Evolutionary conservation across 2,888 invertebrate species (phyloP).

Genomic region (Bibio marci): DNA sequence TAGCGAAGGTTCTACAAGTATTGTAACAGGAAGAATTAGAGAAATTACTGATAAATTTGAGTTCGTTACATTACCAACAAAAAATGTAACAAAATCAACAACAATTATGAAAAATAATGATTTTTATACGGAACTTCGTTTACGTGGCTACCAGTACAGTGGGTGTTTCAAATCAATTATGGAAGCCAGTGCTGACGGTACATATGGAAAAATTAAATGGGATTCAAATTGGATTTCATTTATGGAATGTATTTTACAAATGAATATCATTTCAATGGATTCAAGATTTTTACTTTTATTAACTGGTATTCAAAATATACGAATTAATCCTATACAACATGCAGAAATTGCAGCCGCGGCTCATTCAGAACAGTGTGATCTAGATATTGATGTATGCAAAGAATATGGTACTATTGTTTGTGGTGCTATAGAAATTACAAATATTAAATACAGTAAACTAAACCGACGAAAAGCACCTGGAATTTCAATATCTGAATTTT

Average conservation of each 20-base stretch:
- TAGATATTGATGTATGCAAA: slow-evolving; percentile 17
- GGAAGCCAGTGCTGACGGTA: slow-evolving; percentile 22
- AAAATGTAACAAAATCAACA: slow-evolving; percentile 17
- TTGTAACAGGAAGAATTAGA: slow-evolving; percentile 52
- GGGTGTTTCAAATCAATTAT: slow-evolving; percentile 21
- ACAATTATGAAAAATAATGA: slow-evolving; percentile 43
- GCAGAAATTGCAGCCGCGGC: too few relatives aligned
- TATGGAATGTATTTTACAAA: slow-evolving; percentile 78
- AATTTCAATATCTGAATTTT: slow-evolving; percentile 61
- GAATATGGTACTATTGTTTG: slow-evolving; percentile 31
- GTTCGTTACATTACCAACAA: slow-evolving; percentile 6
- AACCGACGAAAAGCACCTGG: slow-evolving; percentile 47
- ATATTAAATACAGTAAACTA: slow-evolving; percentile 53
- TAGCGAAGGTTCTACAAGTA: slow-evolving; percentile 47
- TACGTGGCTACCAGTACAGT: slow-evolving; percentile 50
- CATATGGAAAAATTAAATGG: slow-evolving; percentile 37
- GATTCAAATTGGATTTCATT: slow-evolving; percentile 80
- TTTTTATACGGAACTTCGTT: slow-evolving; percentile 50
- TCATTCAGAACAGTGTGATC: too few relatives aligned
- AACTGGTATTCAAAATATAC: slow-evolving; percentile 45
- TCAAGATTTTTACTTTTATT: slow-evolving; percentile 56
- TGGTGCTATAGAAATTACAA: slow-evolving; percentile 62
- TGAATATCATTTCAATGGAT: slow-evolving; percentile 51
- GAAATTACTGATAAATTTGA: slow-evolving; percentile 32
- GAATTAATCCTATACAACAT: slow-evolving; percentile 52